Evolutionary conservation across 2,113 vertebrate genomes (phyloP).

Genomic region (Garra rufa): DNA sequence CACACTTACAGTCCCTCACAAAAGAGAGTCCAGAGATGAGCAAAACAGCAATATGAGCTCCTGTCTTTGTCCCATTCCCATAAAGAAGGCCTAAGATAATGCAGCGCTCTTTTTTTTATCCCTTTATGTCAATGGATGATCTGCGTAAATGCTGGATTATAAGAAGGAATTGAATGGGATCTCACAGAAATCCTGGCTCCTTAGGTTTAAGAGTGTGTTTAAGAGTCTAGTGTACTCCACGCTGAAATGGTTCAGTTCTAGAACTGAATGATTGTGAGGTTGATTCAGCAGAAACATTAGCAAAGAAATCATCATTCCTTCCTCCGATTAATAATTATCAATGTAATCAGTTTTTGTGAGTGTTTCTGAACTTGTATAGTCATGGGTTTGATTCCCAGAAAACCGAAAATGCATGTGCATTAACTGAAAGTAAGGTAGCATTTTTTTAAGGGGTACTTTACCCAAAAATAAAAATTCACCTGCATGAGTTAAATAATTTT

Average conservation of each 20-base stretch:
- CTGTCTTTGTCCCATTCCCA: conserved; percentile 48
- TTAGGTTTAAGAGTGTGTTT: neutral
- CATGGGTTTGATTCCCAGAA: neutral
- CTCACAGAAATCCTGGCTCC: conserved; percentile 15
- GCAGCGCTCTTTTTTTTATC: conserved; percentile 68
- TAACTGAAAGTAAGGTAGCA: neutral
- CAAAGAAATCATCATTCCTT: too few species aligned
- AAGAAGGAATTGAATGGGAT: conserved; percentile 66
- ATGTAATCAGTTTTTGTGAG: too few species aligned
- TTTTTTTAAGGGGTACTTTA: too few species aligned
- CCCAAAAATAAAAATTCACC: too few species aligned
- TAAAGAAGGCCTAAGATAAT: conserved; percentile 52
- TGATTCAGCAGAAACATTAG: neutral
- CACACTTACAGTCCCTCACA: conserved; percentile 79
- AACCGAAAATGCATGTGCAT: neutral
- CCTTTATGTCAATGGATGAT: conserved; percentile 70
- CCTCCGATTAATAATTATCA: too few species aligned
- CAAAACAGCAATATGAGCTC: conserved; percentile 68
- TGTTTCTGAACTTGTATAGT: too few species aligned
- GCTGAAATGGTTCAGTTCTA: neutral
- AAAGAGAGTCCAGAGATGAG: conserved; percentile 57
- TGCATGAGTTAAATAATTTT: too few species aligned
- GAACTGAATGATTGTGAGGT: neutral
- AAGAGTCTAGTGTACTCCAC: neutral
- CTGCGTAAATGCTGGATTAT: conserved; percentile 67